Conservation (phyloP, 2,113 vertebrate species). For the zebrafish (Danio rerio) region DNA sequence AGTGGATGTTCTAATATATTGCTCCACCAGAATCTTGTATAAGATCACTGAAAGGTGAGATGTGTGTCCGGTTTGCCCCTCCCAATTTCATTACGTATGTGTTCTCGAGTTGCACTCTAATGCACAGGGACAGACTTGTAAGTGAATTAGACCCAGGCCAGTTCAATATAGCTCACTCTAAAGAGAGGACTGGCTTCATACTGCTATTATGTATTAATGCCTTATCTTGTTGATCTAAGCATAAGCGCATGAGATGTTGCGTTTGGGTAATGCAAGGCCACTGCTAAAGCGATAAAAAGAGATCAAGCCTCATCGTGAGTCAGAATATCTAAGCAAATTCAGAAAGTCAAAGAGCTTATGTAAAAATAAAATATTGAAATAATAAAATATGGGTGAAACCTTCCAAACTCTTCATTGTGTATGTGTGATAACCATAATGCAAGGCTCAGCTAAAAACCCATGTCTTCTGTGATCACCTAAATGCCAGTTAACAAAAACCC, state of each 20-base stretch:
- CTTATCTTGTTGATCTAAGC: neutral
- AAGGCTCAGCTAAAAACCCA: too few species aligned
- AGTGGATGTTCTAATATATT: neutral
- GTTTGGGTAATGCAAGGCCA: neutral
- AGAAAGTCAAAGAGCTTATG: too few species aligned
- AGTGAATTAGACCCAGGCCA: conserved; percentile 38
- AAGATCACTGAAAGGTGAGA: conserved; percentile 13
- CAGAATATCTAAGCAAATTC: too few species aligned
- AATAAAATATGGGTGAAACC: too few species aligned
- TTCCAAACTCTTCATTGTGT: too few species aligned
- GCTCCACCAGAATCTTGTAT: neutral
- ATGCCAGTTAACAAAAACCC: too few species aligned
- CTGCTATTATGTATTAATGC: conserved; percentile 7
- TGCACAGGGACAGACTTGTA: conserved; percentile 42
- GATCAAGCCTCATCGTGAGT: neutral
- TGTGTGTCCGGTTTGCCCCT: neutral
- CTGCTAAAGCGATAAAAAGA: neutral
- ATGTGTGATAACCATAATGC: too few species aligned
- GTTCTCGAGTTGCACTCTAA: conserved; percentile 46
- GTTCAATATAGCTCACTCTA: conserved; percentile 21
- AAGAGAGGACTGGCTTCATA: neutral
- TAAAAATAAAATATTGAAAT: too few species aligned
- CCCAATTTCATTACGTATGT: conserved; percentile 40
- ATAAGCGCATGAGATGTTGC: neutral
- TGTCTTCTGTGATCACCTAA: too few species aligned